These are phyloP conservation scores for Phalanger gymnotis DNA, from an alignment of 2,797 vertebrate species.

Conservation along the genomic window DNA sequence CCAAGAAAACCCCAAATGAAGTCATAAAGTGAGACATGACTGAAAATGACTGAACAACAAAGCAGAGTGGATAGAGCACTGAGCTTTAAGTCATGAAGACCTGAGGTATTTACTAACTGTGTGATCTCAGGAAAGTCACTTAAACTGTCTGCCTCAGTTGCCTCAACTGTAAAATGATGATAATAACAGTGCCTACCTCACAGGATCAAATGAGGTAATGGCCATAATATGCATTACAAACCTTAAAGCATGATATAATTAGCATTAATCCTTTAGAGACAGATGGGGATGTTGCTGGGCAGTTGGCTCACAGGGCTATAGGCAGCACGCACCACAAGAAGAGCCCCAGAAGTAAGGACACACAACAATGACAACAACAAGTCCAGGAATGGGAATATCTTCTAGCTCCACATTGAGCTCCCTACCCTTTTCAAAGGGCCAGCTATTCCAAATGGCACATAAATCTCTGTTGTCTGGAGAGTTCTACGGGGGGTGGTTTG, in stretches of 20 bases:
- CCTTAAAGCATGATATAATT: slow-evolving; percentile 24
- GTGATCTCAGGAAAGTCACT: not conserved
- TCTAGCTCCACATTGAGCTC: not conserved
- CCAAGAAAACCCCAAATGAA: not conserved
- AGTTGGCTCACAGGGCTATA: not conserved
- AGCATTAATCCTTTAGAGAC: slow-evolving; percentile 50
- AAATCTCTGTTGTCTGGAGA: slow-evolving; percentile 58
- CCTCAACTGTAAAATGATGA: not conserved
- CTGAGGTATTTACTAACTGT: not conserved
- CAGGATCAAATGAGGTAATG: not conserved
- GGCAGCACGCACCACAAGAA: slow-evolving; percentile 22
- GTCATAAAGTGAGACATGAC: not conserved
- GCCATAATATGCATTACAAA: slow-evolving; percentile 18
- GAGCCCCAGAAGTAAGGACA: slow-evolving; percentile 15
- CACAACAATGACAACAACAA: not conserved
- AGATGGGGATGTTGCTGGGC: not conserved
- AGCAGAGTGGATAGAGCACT: not conserved
- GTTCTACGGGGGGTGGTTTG: slow-evolving; percentile 20
- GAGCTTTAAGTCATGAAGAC: not conserved
- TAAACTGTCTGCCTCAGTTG: not conserved
- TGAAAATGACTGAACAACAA: not conserved
- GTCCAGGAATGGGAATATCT: slow-evolving; percentile 21
- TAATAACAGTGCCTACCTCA: not conserved
- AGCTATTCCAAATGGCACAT: slow-evolving; percentile 20
- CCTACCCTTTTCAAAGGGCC: not conserved